Percentiles rank a stretch among this genome's conserved stretches.
Conservation (phyloP, 2,888 invertebrate genomes). For the Oscheius myriophilus region DNA sequence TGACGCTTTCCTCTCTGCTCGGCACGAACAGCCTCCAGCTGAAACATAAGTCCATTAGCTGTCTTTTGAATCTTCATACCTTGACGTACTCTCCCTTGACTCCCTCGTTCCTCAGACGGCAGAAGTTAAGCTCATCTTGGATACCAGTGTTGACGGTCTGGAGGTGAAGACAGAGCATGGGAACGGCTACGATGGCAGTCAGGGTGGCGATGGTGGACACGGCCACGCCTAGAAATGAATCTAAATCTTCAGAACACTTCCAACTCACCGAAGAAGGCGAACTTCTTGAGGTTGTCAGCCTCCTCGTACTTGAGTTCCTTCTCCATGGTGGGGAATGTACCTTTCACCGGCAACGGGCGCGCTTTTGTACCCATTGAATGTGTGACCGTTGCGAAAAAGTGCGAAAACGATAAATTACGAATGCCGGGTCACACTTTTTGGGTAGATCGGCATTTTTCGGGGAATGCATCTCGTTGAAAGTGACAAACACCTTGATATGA, state of each 20-base stretch:
- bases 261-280: conserved; percentile 33
- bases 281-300: conserved; percentile 30
- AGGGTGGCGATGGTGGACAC: conserved; percentile 62
- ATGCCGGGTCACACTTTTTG: no score
- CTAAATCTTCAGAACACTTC: background rate
- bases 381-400: no score
- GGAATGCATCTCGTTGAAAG: no score
- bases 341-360: background rate
- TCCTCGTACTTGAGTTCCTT: conserved; percentile 39
- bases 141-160: conserved; percentile 62
- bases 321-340: conserved; percentile 31
- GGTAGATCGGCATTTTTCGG: no score
- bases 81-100: conserved; percentile 43
- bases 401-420: no score
- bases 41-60: background rate
- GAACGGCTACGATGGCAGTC: conserved; percentile 61
- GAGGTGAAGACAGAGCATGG: conserved; percentile 68
- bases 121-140: conserved; percentile 58
- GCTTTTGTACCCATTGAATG: no score
- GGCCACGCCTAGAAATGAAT: conserved; percentile 46
- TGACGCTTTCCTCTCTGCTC: conserved; percentile 31
- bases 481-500: background rate
- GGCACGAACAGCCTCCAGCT: conserved; percentile 25
- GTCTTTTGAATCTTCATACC: conserved; percentile 18
- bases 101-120: conserved; percentile 41